Conservation (phyloP, 2,888 invertebrate genomes). For the Drosophila seclusa region DNA sequence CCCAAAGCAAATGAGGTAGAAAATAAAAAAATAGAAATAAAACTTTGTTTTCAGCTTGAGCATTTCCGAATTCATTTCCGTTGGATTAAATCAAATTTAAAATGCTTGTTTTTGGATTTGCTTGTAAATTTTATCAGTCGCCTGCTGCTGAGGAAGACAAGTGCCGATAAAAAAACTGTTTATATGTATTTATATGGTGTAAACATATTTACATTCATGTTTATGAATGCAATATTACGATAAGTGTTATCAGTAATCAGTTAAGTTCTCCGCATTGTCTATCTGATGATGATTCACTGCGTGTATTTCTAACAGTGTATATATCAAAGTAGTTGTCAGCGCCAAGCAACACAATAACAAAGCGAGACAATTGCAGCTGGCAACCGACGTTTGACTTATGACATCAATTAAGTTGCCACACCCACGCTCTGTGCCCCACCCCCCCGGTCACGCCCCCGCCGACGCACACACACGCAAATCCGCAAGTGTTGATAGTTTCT, state of each 20-base stretch:
- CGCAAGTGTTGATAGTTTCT: slow-evolving; percentile 41
- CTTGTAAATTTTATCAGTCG: slow-evolving; percentile 11
- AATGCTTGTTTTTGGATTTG: not conserved
- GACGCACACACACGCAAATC: not conserved
- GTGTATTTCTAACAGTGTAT: slow-evolving; percentile 16
- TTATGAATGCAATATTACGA: slow-evolving; percentile 12
- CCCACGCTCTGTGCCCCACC: not conserved
- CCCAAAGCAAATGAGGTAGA: not conserved
- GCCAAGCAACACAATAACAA: not conserved
- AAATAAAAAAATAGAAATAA: not conserved
- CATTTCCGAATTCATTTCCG: slow-evolving; percentile 15
- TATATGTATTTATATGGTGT: not conserved
- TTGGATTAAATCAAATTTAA: not conserved
- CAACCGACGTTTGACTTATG: slow-evolving; percentile 44
- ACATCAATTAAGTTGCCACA: slow-evolving; percentile 41
- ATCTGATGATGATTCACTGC: slow-evolving; percentile 10
- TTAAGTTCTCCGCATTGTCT: slow-evolving; percentile 2
- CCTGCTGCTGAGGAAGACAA: slow-evolving; percentile 10
- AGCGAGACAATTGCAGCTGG: slow-evolving; percentile 24
- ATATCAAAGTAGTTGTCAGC: slow-evolving; percentile 5
- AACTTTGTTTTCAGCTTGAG: not conserved
- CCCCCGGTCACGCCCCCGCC: not conserved
- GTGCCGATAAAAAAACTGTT: slow-evolving; percentile 13
- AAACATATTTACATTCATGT: slow-evolving; percentile 1
- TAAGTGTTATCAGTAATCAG: slow-evolving; percentile 34